Conservation (phyloP, 2,888 invertebrate species). For the Pycnomerus fuliginosus region DNA sequence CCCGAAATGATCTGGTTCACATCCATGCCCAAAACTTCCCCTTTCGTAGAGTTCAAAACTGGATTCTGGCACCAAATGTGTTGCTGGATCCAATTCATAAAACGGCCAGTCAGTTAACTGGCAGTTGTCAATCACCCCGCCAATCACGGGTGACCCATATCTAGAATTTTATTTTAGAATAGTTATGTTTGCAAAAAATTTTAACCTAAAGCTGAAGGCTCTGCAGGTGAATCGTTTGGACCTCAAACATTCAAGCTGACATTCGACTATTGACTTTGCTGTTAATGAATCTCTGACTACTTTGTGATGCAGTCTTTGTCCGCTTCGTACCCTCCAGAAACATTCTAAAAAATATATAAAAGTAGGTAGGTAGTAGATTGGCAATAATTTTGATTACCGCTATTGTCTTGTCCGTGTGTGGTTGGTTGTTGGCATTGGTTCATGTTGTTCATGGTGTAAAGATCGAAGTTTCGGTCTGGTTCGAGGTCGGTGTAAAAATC, state of each 20-base stretch:
- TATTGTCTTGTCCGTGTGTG: conserved; percentile 51
- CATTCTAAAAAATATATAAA: conserved; percentile 60
- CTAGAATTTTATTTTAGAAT: too few relatives aligned
- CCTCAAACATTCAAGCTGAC: conserved; percentile 77
- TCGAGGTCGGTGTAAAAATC: conserved; percentile 73
- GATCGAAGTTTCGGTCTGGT: conserved; percentile 74
- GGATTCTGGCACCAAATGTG: conserved; percentile 60
- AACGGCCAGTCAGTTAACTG: conserved; percentile 73
- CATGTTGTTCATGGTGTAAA: conserved; percentile 70
- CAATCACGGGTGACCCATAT: conserved; percentile 66
- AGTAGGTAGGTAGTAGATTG: neutral
- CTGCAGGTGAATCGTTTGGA: conserved; percentile 74
- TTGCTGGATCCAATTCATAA: conserved; percentile 62
- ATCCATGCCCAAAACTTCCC: conserved; percentile 80
- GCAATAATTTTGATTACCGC: conserved; percentile 45
- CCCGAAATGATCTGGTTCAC: conserved; percentile 66
- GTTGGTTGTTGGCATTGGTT: conserved; percentile 53
- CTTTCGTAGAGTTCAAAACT: conserved; percentile 77
- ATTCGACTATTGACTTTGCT: conserved; percentile 72
- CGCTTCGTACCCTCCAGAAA: conserved; percentile 78
- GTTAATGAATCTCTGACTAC: conserved; percentile 67
- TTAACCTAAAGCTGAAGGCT: conserved; percentile 74
- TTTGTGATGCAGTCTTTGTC: conserved; percentile 64
- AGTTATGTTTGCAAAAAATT: neutral
- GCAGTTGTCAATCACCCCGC: conserved; percentile 72